Evolutionary conservation across 2,113 vertebrate species (phyloP).

Genomic region (Austrofundulus limnaeus): DNA sequence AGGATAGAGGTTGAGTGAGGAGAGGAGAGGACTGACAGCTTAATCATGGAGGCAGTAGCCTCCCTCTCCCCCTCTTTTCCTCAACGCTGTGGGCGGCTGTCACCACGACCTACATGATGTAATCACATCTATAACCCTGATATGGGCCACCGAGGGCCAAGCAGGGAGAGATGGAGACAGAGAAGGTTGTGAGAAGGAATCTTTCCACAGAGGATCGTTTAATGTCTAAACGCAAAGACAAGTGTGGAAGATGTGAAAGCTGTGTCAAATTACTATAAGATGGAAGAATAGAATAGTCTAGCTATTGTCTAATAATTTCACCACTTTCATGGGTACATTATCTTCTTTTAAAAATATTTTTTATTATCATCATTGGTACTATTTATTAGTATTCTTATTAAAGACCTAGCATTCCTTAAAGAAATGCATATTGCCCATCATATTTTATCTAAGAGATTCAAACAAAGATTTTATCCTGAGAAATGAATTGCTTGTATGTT

Average conservation of each 20-base stretch:
- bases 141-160: constrained; percentile 63
- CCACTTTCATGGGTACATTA: too few relatives aligned
- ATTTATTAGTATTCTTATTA: too few relatives aligned
- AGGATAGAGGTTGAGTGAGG: constrained; percentile 65
- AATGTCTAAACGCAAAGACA: not conserved
- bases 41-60: constrained; percentile 73
- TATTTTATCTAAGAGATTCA: too few relatives aligned
- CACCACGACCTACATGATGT: constrained; percentile 78
- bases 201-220: not conserved
- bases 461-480: too few relatives aligned
- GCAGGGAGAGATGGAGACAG: constrained; percentile 33
- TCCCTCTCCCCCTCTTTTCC: constrained; percentile 53
- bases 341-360: too few relatives aligned
- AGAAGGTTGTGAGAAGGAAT: constrained; percentile 6
- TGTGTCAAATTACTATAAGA: not conserved
- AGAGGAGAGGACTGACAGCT: constrained; percentile 72
- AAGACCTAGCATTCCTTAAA: too few relatives aligned
- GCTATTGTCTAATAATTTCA: too few relatives aligned
- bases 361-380: too few relatives aligned
- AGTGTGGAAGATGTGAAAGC: not conserved
- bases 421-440: too few relatives aligned
- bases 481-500: too few relatives aligned
- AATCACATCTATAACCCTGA: constrained; percentile 75
- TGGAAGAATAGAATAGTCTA: not conserved
- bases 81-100: constrained; percentile 71